Evolutionary conservation across 2,888 invertebrate genomes (phyloP), one percentile per base, ranked within the genome.

Genomic region (Cheilosia pagana): DNA sequence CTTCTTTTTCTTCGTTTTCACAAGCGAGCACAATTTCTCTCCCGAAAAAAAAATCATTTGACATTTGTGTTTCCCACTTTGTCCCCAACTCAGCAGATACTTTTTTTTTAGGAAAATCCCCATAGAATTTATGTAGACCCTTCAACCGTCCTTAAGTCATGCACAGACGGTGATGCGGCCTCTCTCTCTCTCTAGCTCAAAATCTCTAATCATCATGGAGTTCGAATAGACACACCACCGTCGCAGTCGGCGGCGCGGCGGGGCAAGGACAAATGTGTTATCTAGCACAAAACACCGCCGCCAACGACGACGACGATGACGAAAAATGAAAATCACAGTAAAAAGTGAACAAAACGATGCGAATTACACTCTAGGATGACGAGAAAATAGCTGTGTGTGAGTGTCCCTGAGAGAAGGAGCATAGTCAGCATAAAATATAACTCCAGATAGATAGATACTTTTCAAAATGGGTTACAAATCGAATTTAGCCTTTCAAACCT

Each of bases 41-140:
- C 10, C 21, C 3, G 0, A 48, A 48, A 10, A n/a, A 45, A 16
- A 45, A 16, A n/a, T 3, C n/a, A 21, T 12, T 48, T 21, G 19
- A 19, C 21, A 21, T 48, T 48, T 48, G 48, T 7, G 10, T 21
- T 50, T n/a, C n/a, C 45, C 2, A 45, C 19, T 25, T 45, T 16
- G 45, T 19, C 50, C 14, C 48, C 21, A 23, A 50, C 23, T 50
- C 50, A 23, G 50, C 50, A 50, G 1, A 50, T 21, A 23, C 0
- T 10, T 50, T 5, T 12, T 23, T 8, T 21, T 16, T 0, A 2
- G 10, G 3, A 50, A 21, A 48, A 59, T 50, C 48, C 39, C 16
- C 7, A 59, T 57, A 50, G 23, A 75, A 76, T 41, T 60, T 60
- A 68, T 76, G 16, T 45, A 16, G 16, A 68, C 76, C n/a, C 52